Base-by-base conservation (phyloP, 2,888 invertebrate species). In the Tetropium fuscum region DNA sequence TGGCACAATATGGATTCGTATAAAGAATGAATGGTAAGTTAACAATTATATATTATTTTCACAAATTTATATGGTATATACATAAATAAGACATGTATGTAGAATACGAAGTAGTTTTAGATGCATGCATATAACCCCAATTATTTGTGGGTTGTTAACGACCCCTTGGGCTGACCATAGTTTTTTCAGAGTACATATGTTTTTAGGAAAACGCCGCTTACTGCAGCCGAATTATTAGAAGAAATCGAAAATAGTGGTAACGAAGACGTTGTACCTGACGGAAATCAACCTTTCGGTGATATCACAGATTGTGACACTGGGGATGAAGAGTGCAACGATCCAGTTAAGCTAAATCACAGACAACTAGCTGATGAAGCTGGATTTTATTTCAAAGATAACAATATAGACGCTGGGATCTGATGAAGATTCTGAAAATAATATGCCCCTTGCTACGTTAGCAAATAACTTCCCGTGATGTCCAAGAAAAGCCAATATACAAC, bases 271-370 rank as follows among this genome's bases (percentile, higher is more conserved):
- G 2, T 20, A 22, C 10, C 20, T 18, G 18, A 7, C 3, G 16
- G 5, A 10, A 43, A 44, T 8, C 44, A 20, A 7, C 51, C 58
- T 15, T 2, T 10, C 20, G 30, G 25, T 4, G 19, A 41, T 30
- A 38, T 32, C 7, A 53, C 34, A 10, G 43, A 54, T 19, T 22
- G 47, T 20, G 54, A 59, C 11, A 54, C 59, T n/a, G 54, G 54
- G 1, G 48, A 54, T 27, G 48, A 59, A 15, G 41, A 48, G 13
- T 22, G 25, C 18, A 59, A 53, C 27, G 41, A 53, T 22, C 58
- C 53, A 36, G 41, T 47, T 34, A 22, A 32, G 16, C 25, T 58
- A 15, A 47, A 20, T 18, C 22, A 19, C 4, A 20, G 40, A 3
- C 58, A 53, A 20, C 36, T 47, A 19, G 13, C 27, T 27, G 53